Conservation (phyloP, 2,888 invertebrate species). For the Orthosia cruda region DNA sequence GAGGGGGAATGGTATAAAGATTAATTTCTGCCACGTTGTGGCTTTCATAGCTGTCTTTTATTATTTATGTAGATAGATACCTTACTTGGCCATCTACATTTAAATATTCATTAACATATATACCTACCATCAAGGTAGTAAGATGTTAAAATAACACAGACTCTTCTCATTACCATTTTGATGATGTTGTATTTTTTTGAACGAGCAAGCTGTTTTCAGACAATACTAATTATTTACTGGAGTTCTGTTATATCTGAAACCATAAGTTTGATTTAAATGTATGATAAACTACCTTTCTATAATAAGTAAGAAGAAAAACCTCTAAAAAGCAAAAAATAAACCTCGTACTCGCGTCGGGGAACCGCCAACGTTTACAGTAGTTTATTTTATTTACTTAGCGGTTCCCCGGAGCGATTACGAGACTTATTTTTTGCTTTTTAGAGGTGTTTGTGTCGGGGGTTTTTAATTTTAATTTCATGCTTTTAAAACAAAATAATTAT, state of each 20-base stretch:
- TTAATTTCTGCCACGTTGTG: conserved; percentile 41
- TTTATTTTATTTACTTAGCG: no score
- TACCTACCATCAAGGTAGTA: conserved; percentile 3
- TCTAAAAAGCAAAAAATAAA: no score
- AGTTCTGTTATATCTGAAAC: conserved; percentile 3
- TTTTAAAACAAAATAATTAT: no score
- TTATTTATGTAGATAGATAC: conserved; percentile 8
- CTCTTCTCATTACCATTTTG: conserved; percentile 44
- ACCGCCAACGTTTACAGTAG: no score
- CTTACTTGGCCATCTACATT: conserved; percentile 35
- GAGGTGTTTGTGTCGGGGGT: no score
- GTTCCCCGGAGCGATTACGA: no score
- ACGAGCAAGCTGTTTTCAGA: conserved; percentile 7
- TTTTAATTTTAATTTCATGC: no score
- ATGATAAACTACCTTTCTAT: neutral
- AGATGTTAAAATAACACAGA: conserved; percentile 39
- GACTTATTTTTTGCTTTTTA: no score
- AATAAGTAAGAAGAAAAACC: no score
- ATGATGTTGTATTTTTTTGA: conserved; percentile 23
- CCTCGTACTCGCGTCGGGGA: no score
- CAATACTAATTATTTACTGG: neutral
- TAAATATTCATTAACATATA: conserved; percentile 48
- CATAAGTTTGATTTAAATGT: neutral
- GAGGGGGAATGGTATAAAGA: no score
- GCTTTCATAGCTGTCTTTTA: conserved; percentile 38